Base-by-base conservation (phyloP, 2,888 invertebrate genomes). In the Drosophila nr. fundita region DNA sequence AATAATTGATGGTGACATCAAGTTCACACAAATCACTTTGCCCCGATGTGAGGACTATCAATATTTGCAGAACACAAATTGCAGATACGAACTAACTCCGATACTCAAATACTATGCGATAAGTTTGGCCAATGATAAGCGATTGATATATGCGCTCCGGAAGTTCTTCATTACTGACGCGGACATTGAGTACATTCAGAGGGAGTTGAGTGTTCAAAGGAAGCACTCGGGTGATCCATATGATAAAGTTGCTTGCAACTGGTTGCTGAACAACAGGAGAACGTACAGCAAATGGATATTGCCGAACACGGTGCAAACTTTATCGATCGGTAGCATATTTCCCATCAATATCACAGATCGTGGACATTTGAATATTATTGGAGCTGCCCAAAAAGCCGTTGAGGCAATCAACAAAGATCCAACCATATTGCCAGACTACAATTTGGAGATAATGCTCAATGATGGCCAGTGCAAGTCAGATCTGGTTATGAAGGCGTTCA, bases 401-500 rank as follows among this genome's bases (percentile, higher is more conserved):
- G 91, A 94, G 0, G 94, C 95, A 4, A 94, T 97, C 60, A 97
- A 97, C 87, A 70, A 76, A 0, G 95, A 96, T 87, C 83, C 90
- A 0, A 92, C 93, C 0, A 91, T 96, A 13, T 92, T 97, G 34
- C 92, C 93, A 1, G 94, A 96, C 77, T 96, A 96, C 87, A 92
- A 94, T 18, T 88, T 97, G 24, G 91, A 94, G 48, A 87, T 97
- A 68, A 79, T 94, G 13, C 93, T 94, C 0, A 94, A 94, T 53
- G 95, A 97, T 86, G 96, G 96, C 0, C 94, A 95, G 77, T 97
- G 97, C 90, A 94, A 94, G 66, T 79, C 96, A 0, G 96, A 97
- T 87, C 94, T 94, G 77, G 97, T 96, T 0, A 95, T 97, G 95
- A 96, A 95, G 76, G 94, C 95, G 0, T 96, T 97, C 91, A 96